Conservation (phyloP, 2,113 vertebrate species). For the Vulpes vulpes region DNA sequence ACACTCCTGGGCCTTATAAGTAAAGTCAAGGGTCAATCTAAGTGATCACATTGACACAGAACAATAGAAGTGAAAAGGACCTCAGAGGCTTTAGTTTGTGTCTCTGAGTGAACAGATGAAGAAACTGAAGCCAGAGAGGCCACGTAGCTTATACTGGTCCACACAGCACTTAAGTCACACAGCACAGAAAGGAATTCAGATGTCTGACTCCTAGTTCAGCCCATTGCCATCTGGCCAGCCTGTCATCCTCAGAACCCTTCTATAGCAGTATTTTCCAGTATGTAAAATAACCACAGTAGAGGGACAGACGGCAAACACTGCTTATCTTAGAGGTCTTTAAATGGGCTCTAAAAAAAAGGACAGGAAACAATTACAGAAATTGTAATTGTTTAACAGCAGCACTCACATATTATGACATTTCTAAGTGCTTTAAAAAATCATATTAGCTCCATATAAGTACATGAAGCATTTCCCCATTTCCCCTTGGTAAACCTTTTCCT, state of each 20-base stretch:
- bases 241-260: background rate
- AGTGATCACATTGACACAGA: background rate
- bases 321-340: background rate
- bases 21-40: background rate
- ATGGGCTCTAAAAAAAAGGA: background rate
- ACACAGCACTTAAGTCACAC: background rate
- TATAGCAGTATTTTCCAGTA: background rate
- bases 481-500: background rate
- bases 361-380: slow-evolving; percentile 9
- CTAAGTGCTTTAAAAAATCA: slow-evolving; percentile 29
- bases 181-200: background rate
- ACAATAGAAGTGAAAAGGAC: background rate
- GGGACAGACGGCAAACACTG: background rate
- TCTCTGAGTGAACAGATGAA: background rate
- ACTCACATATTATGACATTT: slow-evolving; percentile 5
- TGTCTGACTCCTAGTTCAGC: background rate
- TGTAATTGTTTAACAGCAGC: background rate
- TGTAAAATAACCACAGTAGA: background rate
- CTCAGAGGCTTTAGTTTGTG: background rate
- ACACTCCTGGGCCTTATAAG: background rate
- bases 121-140: background rate
- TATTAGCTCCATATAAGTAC: background rate
- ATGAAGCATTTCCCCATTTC: background rate
- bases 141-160: background rate
- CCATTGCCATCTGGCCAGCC: background rate